Evolutionary conservation across 1,140 invertebrate species (phyloP).

Genomic region (Macrostomum lignano): DNA sequence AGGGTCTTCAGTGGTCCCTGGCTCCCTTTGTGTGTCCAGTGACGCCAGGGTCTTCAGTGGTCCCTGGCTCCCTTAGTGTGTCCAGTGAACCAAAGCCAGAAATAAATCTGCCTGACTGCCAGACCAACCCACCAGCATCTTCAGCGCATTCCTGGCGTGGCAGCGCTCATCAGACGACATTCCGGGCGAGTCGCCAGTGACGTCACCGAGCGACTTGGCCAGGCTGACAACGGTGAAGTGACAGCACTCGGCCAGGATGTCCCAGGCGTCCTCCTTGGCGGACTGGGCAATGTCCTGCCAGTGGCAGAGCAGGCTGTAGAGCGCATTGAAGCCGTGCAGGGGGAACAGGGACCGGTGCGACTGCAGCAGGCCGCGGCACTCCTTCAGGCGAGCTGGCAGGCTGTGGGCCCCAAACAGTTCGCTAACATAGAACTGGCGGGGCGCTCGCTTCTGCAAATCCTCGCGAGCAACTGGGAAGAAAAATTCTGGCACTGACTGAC

Average conservation of each 20-base stretch:
- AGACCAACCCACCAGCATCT: too few relatives aligned
- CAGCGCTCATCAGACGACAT: too few relatives aligned
- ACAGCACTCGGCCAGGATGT: conserved; percentile 14
- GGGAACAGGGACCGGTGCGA: conserved; percentile 38
- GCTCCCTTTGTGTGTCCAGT: too few relatives aligned
- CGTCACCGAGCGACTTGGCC: background rate
- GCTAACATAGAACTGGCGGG: too few relatives aligned
- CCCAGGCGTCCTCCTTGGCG: conserved; percentile 18
- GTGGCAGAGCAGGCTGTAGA: conserved; percentile 9
- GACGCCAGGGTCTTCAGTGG: too few relatives aligned
- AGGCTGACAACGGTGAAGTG: background rate
- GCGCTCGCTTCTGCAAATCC: background rate
- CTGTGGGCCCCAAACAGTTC: background rate
- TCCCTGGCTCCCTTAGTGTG: too few relatives aligned
- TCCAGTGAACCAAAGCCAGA: too few relatives aligned
- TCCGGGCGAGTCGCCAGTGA: conserved; percentile 10
- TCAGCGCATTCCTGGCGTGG: too few relatives aligned
- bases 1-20: too few relatives aligned
- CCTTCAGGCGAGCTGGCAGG: conserved; percentile 9
- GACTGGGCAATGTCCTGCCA: conserved; percentile 12
- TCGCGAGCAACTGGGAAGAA: background rate
- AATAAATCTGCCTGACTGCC: too few relatives aligned
- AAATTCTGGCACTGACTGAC: conserved; percentile 1
- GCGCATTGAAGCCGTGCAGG: conserved; percentile 27
- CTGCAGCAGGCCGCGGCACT: conserved; percentile 32